These are phyloP conservation scores for Amblyopsis hoosieri DNA, from an alignment of 2,797 vertebrate species.

Conservation along the genomic window DNA sequence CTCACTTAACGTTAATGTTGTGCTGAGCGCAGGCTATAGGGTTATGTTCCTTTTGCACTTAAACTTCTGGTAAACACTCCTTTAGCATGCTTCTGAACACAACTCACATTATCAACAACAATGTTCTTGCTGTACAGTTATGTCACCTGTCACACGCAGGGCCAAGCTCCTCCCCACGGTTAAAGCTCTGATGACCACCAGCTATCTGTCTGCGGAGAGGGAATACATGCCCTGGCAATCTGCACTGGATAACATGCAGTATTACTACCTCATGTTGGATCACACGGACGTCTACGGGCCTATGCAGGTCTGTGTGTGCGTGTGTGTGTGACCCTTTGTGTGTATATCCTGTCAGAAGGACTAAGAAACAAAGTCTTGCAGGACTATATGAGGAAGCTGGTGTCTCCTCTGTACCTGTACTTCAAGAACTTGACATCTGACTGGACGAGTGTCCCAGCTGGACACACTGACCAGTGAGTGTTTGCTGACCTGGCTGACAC, in stretches of 20 bases:
- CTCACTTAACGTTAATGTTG: too few relatives aligned
- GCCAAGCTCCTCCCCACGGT: slow-evolving; percentile 54
- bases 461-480: slow-evolving; percentile 78
- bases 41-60: too few relatives aligned
- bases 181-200: slow-evolving; percentile 82
- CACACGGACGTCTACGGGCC: slow-evolving; percentile 78
- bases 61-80: too few relatives aligned
- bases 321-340: background rate
- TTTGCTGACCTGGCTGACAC: background rate
- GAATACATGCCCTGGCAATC: slow-evolving; percentile 90
- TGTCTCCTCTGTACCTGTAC: slow-evolving; percentile 75
- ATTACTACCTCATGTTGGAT: slow-evolving; percentile 88
- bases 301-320: slow-evolving; percentile 78
- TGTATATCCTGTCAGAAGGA: background rate
- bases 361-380: slow-evolving; percentile 34
- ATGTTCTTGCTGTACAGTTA: background rate
- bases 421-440: slow-evolving; percentile 60
- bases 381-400: slow-evolving; percentile 81
- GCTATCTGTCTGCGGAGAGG: slow-evolving; percentile 72
- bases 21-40: too few relatives aligned
- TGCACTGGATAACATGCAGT: slow-evolving; percentile 79
- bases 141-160: slow-evolving; percentile 30
- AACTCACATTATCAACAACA: too few relatives aligned
- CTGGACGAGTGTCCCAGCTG: slow-evolving; percentile 45
- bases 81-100: too few relatives aligned